These are phyloP conservation scores for Callimorpha dominula DNA, from an alignment of 2,888 invertebrate genomes.

Conservation along the genomic window DNA sequence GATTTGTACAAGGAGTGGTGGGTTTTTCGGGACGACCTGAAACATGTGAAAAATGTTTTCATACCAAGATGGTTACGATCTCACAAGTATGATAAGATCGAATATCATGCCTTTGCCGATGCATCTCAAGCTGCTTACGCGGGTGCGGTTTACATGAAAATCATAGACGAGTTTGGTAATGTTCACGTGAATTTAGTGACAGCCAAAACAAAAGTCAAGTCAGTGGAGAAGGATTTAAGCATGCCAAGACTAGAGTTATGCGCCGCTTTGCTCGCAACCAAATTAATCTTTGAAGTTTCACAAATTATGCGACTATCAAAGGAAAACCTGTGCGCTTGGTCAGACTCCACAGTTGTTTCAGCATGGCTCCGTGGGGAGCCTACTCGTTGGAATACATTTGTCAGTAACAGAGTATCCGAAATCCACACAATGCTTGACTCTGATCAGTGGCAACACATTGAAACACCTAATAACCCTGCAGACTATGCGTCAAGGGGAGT, in stretches of 20 bases:
- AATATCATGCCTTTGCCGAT: slow-evolving; percentile 4
- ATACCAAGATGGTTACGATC: slow-evolving; percentile 6
- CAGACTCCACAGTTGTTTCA: slow-evolving; percentile 47
- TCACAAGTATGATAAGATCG: not conserved
- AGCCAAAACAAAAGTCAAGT: slow-evolving; percentile 4
- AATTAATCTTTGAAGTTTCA: slow-evolving; percentile 1
- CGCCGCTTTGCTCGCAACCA: not conserved
- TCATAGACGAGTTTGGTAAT: not conserved
- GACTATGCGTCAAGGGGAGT: slow-evolving; percentile 6
- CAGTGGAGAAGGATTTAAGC: slow-evolving; percentile 4
- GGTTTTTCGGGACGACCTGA: not conserved
- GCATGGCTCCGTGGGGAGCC: slow-evolving; percentile 40
- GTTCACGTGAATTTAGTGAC: not conserved
- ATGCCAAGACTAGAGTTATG: slow-evolving; percentile 7
- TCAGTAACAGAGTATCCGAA: slow-evolving; percentile 42
- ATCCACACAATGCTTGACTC: slow-evolving; percentile 33
- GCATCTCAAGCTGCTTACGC: slow-evolving; percentile 2
- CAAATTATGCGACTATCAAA: slow-evolving; percentile 10
- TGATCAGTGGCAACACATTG: slow-evolving; percentile 13
- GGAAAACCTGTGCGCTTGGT: slow-evolving; percentile 29
- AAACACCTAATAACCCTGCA: slow-evolving; percentile 1
- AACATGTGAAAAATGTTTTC: not conserved
- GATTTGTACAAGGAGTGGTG: not conserved
- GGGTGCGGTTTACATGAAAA: not conserved
- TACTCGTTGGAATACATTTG: slow-evolving; percentile 36